Conservation (phyloP, 2,797 vertebrate genomes). For the Gymnopithys bicolor region DNA sequence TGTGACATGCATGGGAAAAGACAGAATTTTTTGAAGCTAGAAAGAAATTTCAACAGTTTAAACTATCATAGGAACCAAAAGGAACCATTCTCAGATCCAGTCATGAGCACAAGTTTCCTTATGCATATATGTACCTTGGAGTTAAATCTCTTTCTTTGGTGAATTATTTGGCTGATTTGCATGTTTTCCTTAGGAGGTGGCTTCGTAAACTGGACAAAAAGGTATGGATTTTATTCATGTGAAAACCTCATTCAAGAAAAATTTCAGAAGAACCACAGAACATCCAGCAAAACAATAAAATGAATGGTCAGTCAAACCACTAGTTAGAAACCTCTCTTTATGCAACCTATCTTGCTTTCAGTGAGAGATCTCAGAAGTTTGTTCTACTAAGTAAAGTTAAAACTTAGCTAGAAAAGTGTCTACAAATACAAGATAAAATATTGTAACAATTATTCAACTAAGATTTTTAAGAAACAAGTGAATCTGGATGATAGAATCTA, state of each 20-base stretch:
- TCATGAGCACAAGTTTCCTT: not conserved
- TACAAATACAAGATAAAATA: not conserved
- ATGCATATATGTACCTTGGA: accelerated
- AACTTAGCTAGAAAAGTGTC: not conserved
- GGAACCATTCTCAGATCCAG: not conserved
- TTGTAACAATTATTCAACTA: not conserved
- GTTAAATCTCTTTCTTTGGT: not conserved
- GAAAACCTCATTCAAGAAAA: not conserved
- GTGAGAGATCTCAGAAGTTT: not conserved
- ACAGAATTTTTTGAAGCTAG: not conserved
- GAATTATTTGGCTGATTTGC: not conserved
- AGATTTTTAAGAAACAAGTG: not conserved
- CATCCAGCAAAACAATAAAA: not conserved
- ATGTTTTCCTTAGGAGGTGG: not conserved
- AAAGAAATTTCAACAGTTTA: not conserved
- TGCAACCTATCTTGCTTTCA: not conserved
- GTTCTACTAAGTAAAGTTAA: not conserved
- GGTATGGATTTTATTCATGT: not conserved
- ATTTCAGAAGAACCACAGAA: not conserved
- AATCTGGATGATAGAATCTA: not conserved
- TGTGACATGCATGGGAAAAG: not conserved
- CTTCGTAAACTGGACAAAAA: not conserved
- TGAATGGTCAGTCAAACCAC: not conserved
- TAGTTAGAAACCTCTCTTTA: not conserved
- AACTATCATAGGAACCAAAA: not conserved